Evolutionary conservation across 1,140 invertebrate species (phyloP).

Genomic region (Myzus persicae): DNA sequence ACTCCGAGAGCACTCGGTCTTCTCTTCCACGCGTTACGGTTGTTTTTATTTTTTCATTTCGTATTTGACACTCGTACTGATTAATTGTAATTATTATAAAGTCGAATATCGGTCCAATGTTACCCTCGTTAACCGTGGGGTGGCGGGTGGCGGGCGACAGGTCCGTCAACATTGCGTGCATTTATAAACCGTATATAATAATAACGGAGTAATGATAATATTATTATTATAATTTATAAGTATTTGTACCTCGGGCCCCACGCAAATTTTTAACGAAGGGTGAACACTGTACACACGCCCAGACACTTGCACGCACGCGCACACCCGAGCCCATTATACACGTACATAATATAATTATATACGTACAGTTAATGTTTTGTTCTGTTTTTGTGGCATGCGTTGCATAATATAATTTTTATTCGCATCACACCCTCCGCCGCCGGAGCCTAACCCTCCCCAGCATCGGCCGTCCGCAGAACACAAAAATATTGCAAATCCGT

Average conservation of each 20-base stretch:
- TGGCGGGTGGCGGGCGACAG: neutral
- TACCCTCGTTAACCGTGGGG: neutral
- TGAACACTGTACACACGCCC: neutral
- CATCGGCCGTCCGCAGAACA: neutral
- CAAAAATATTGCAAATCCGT: slow-evolving; percentile 41
- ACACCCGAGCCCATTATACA: neutral
- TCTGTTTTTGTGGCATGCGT: neutral
- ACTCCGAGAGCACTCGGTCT: neutral
- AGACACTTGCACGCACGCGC: neutral
- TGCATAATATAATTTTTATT: slow-evolving; percentile 9
- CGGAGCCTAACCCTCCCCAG: neutral
- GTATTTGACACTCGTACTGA: neutral
- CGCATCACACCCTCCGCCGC: neutral
- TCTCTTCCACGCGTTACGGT: neutral
- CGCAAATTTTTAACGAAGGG: neutral
- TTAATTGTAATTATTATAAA: neutral
- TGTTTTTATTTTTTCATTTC: neutral
- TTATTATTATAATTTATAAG: slow-evolving; percentile 13
- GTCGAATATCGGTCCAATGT: neutral
- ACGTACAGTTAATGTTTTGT: neutral
- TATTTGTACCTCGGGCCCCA: neutral
- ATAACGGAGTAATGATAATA: neutral
- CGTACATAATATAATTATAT: neutral
- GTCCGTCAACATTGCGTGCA: neutral
- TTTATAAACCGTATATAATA: slow-evolving; percentile 18